These are phyloP conservation scores for Habroteleia sp. DNA, from an alignment of 2,888 invertebrate genomes.

Conservation along the genomic window DNA sequence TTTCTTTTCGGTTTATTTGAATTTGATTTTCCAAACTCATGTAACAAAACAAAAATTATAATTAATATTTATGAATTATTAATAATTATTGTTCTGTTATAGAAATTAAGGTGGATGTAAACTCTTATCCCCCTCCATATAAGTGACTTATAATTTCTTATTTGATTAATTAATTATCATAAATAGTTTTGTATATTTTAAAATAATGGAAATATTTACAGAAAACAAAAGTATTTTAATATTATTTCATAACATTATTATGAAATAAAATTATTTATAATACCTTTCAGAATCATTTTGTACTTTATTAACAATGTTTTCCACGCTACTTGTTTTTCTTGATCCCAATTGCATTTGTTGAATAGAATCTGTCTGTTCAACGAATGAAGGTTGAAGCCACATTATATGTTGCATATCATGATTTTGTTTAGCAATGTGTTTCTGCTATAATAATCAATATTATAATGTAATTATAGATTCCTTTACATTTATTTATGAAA, in stretches of 20 bases:
- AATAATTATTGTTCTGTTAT: not conserved
- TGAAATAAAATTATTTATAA: not conserved
- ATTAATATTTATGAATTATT: slow-evolving; percentile 1
- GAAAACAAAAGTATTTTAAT: too few species aligned
- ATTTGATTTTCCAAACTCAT: slow-evolving; percentile 81
- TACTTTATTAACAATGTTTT: slow-evolving; percentile 79
- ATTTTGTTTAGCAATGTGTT: slow-evolving; percentile 72
- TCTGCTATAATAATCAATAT: slow-evolving; percentile 68
- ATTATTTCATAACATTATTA: too few species aligned
- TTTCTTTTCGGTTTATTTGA: slow-evolving; percentile 82
- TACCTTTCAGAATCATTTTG: too few species aligned
- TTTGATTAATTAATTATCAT: too few species aligned
- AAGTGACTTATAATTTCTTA: too few species aligned
- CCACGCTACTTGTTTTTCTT: too few species aligned
- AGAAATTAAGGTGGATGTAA: too few species aligned
- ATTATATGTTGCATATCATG: slow-evolving; percentile 74
- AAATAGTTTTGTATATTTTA: too few species aligned
- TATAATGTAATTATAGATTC: slow-evolving; percentile 3
- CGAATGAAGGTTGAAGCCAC: slow-evolving; percentile 74
- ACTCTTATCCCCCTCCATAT: too few species aligned
- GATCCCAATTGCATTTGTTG: slow-evolving; percentile 76
- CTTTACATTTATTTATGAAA: not conserved
- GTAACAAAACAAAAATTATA: slow-evolving; percentile 17
- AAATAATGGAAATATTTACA: too few species aligned
- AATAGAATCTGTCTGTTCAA: slow-evolving; percentile 75